Evolutionary conservation across 2,113 vertebrate genomes (phyloP), one percentile per base, ranked within the genome.

Genomic region (Dendropsophus ebraccatus): DNA sequence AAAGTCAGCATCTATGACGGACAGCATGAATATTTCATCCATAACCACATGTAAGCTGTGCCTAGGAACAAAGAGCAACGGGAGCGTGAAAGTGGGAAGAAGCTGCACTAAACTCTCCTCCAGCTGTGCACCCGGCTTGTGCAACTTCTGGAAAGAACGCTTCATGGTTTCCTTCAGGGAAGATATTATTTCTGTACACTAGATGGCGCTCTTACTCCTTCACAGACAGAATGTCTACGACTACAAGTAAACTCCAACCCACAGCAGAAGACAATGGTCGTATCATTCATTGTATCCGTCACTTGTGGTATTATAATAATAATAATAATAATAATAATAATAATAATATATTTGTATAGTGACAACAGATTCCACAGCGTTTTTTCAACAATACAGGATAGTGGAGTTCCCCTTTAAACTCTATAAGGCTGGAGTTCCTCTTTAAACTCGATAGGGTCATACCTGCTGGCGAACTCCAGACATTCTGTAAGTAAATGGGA

Each of bases 11-110:
- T 88, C 83, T 50, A 88, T 88, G 37, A 90, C 81, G 28, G 91
- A 91, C 1, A 90, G 81, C 91, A 91, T 90, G 67, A 91, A 89
- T 70, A 91, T 89, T 88, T 91, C 90, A 90, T 91, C 90, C 84
- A 90, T 70, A 73, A 90, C 90, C 56, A 91, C 84, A 65, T 90
- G 88, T 45, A 91, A 52, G 23, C 82, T 67, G 47, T 91, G 52
- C 47, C 90, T 90, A 37, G 1, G 0, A 30, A 87, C 0, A 82
- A 52, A 88, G 62, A 86, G 58, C 86, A 67, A 32, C 17, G 17
- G 8, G 3, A 67, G 62, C 62, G 17, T 1, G 58, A 13, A 62
- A 28, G 25, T 4, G 25, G 3, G 28, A 4, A 62, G 3, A 62
- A 14, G n/a, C 13, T 2, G 11, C 3, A 25, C 58, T 28, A 28